Evolutionary conservation across 1,140 invertebrate species (phyloP).

Genomic region (Tetranychus urticae): DNA sequence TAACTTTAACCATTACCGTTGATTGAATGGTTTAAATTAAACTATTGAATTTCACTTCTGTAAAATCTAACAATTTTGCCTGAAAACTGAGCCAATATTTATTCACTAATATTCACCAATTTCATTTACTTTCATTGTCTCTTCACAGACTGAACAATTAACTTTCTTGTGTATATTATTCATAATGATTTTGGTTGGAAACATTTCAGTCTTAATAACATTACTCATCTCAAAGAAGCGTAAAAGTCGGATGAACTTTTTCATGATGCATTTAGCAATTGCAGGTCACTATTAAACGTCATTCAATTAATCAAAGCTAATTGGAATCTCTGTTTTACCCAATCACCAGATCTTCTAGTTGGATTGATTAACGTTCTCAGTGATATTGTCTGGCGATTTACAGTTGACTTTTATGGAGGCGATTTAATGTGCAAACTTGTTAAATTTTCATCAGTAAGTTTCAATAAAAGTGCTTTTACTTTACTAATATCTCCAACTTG

Average conservation of each 20-base stretch:
- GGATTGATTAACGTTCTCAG: slow-evolving; percentile 60
- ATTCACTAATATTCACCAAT: too few species aligned
- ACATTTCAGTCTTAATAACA: slow-evolving; percentile 58
- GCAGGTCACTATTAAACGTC: slow-evolving; percentile 32
- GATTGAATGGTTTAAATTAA: too few species aligned
- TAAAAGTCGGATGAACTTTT: slow-evolving; percentile 86
- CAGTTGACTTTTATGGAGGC: slow-evolving; percentile 57
- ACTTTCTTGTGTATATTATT: slow-evolving; percentile 67
- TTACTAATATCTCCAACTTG: too few species aligned
- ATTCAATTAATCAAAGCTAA: background rate
- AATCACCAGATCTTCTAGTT: slow-evolving; percentile 45
- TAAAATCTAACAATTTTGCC: too few species aligned
- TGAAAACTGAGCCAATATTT: too few species aligned
- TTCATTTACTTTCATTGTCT: background rate
- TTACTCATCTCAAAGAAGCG: slow-evolving; percentile 51
- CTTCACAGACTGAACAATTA: slow-evolving; percentile 57
- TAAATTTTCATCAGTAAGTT: slow-evolving; percentile 44
- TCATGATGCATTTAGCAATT: slow-evolving; percentile 77
- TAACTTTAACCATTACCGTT: too few species aligned
- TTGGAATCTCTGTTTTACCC: background rate
- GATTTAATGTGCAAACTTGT: slow-evolving; percentile 64
- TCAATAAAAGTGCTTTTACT: background rate
- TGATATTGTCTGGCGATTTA: slow-evolving; percentile 64
- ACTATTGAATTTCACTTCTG: too few species aligned
- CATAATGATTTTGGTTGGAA: slow-evolving; percentile 61